Evolutionary conservation across 2,113 vertebrate genomes (phyloP), one percentile per base, ranked within the genome.

Genomic region (Salvelinus sp.): DNA sequence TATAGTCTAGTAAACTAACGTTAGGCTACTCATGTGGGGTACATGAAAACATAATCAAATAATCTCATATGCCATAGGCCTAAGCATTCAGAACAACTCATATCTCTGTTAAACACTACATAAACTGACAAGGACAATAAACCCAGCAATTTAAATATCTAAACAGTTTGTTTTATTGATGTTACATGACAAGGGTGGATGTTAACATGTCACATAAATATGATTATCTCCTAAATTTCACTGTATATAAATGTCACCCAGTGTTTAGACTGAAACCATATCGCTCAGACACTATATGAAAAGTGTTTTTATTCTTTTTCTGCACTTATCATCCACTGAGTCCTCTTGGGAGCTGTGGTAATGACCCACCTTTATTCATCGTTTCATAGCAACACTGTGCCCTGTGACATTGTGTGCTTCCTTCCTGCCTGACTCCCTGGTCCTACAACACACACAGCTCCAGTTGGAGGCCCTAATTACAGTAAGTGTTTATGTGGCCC

Each of bases 341-440:
- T 22, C 20, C 22, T 54, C 65, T 27, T 30, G 65, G 57, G 67
- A 57, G 47, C 30, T 18, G 14, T 57, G 25, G 54, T 68, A 73
- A 78, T 78, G 76, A 70, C 20, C 23, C 50, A 58, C 6, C 28
- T 78, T 63, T 73, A 60, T 78, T 71, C 54, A 78, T 65, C 25
- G 23, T 68, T 78, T 73, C 70, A 78, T 78, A 58, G 7, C 6
- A 23, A 50, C 63, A 65, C 33, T 25, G 69, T 69, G 68, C 57
- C 60, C 70, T 73, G 64, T 73, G 76, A 73, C 76, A 78, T 50
- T 33, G 65, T 67, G 5, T 30, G 13, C 7, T 25, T 27, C 27
- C 16, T 66, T 47, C 47, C 47, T 50, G 47, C 47, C 47, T 14
- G 47, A 50, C 47, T 50, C 1, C 47, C 47, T 14, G 10, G 13